Base-by-base conservation (phyloP, 92 coral and sea anemone genomes). In the Meandrina meandrites region DNA sequence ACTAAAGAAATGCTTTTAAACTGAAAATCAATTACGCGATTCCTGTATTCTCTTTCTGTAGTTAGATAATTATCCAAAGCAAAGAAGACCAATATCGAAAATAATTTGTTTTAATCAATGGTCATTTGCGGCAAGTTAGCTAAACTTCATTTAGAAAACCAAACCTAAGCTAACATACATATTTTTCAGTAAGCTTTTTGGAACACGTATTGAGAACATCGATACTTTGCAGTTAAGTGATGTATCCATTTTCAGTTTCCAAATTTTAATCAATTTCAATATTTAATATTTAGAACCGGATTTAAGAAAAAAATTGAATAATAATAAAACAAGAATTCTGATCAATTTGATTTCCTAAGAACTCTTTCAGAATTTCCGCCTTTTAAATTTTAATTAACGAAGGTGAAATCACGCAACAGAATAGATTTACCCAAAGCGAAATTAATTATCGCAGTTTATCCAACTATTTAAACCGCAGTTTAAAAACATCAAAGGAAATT, bases 331-430 rank as follows among this genome's bases (percentile, higher is more conserved):
- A 19, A 73, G 14, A 37, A 73, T 73, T 73, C 48, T 73, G 48
- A 19, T 35, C 28, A 37, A 35, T 40, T 37, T 18, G 45, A 35
- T 73, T 73, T 40, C 78, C 48, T 19, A 21, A 22, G 13, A 34
- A 40, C 48, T 34, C 78, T 73, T 11, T 19, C 78, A 17, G 22
- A 8, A 73, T 40, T 73, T 73, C 78, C 78, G 48, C 22, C 50
- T 18, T 36, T 73, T 73, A 37, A 51, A 18, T 73, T 76, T 76
- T 76, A 76, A 76, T 76, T 76, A 76, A 71, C 58, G 31, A 48
- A 16, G 5, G 21, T 13, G 36, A 76, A 76, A 42, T 76, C 56
- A 76, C 80, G 32, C 80, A 76, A 48, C 36, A 76, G 80, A 47
- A 76, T 11, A 76, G 57, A 76, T 76, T 76, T 76, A 76, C 57